Conservation (phyloP, 2,888 invertebrate species). For the Malthinus seriepunctatus region DNA sequence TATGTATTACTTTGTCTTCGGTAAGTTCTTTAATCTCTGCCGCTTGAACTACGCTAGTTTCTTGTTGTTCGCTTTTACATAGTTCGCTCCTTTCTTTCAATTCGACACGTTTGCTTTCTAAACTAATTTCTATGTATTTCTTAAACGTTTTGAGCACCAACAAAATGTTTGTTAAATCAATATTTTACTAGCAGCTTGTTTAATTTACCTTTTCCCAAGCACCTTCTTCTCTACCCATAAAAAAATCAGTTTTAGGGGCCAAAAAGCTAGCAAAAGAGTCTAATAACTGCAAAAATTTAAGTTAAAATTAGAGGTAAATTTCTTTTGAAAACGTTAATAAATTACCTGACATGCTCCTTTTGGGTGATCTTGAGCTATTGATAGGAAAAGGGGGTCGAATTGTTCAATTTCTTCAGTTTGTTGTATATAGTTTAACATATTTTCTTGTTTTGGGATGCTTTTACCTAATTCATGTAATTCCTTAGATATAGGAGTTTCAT, state of each 20-base stretch:
- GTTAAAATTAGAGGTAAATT: constrained; percentile 11
- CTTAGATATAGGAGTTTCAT: too few relatives aligned
- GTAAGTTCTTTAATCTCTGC: constrained; percentile 82
- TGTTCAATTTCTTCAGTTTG: too few relatives aligned
- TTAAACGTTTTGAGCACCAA: constrained; percentile 82
- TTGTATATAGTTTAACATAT: too few relatives aligned
- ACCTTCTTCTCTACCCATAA: constrained; percentile 81
- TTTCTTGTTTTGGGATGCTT: too few relatives aligned
- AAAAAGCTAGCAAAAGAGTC: constrained; percentile 93
- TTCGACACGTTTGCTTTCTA: constrained; percentile 62
- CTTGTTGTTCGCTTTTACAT: constrained; percentile 60
- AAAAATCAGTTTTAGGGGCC: constrained; percentile 96
- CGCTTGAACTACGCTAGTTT: constrained; percentile 57
- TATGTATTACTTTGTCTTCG: constrained; percentile 87
- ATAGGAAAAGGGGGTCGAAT: constrained; percentile 87
- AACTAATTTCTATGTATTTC: constrained; percentile 73
- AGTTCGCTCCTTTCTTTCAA: constrained; percentile 63
- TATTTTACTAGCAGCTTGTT: not conserved
- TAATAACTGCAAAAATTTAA: constrained; percentile 69
- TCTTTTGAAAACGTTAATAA: not conserved
- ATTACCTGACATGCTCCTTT: constrained; percentile 89
- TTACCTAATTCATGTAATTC: too few relatives aligned
- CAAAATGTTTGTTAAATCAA: constrained; percentile 48
- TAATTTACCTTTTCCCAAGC: constrained; percentile 81
- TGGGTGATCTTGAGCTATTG: constrained; percentile 93